A percentile compares a stretch with the other conserved stretches of the same genome.
Evolutionary conservation across 2,797 vertebrate genomes (phyloP).

Genomic region (Serranus cabrilla): DNA sequence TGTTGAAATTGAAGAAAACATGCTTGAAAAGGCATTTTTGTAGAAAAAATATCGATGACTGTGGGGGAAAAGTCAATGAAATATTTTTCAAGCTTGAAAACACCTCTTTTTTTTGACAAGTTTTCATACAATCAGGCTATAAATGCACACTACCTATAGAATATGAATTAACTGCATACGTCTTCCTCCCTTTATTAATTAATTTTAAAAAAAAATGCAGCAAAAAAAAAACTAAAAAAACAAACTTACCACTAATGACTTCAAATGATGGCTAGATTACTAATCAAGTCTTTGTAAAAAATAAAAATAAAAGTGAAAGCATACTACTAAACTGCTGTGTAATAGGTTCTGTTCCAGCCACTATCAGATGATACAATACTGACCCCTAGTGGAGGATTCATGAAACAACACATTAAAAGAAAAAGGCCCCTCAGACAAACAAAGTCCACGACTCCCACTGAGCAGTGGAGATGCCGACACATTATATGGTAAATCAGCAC

Average conservation of each 20-base stretch:
- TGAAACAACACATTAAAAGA: slow-evolving; percentile 33
- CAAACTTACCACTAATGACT: too few relatives aligned
- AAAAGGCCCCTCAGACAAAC: neutral
- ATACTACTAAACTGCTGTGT: neutral
- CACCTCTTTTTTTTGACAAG: neutral
- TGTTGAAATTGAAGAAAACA: neutral
- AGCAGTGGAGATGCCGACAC: neutral
- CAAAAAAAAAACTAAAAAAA: too few relatives aligned
- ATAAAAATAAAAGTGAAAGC: neutral
- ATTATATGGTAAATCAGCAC: neutral
- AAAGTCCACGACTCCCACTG: neutral
- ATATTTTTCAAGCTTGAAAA: neutral
- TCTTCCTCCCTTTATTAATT: too few relatives aligned
- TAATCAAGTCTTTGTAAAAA: neutral
- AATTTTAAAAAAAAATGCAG: too few relatives aligned
- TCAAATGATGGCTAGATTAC: neutral
- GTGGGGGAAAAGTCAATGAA: neutral
- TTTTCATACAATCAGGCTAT: neutral
- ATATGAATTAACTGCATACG: too few relatives aligned
- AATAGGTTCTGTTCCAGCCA: neutral
- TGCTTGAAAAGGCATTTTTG: neutral
- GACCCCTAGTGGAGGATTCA: slow-evolving; percentile 66
- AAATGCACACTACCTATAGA: neutral
- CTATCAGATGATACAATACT: slow-evolving; percentile 57
- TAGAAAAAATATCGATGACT: neutral